phyloP scores from a whole-genome alignment of 2,797 vertebrate genomes.

The Neosilurus hyrtlii region DNA sequence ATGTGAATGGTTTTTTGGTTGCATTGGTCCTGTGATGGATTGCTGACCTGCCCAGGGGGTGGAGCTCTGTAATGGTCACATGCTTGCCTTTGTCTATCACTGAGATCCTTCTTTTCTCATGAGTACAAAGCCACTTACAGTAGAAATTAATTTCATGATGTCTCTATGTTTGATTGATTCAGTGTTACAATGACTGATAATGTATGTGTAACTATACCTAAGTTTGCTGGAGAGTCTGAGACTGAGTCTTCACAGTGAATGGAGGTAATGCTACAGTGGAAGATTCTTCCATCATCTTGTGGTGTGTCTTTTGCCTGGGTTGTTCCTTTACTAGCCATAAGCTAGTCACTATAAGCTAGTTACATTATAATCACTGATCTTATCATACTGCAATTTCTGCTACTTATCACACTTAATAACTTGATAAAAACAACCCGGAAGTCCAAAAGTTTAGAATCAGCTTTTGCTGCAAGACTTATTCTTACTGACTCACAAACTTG shows the following conservation, averaged over 20 bases:
- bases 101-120: neutral
- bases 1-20: too few species aligned
- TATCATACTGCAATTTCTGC: too few species aligned
- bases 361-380: too few species aligned
- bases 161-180: neutral
- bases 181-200: neutral
- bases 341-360: too few species aligned
- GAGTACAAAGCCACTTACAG: neutral
- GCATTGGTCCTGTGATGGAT: too few species aligned
- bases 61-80: too few species aligned
- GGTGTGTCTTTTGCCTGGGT: neutral
- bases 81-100: neutral
- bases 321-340: neutral
- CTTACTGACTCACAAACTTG: neutral
- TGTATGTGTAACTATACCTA: neutral
- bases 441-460: neutral
- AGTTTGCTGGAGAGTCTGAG: neutral
- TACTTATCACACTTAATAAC: neutral
- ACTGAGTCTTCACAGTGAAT: neutral
- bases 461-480: neutral
- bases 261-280: neutral
- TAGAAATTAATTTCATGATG: neutral
- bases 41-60: too few species aligned
- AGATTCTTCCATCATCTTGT: neutral
- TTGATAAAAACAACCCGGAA: slow-evolving; percentile 4